Evolutionary conservation across 1,140 invertebrate genomes (phyloP), one percentile per base, ranked within the genome.

Genomic region (Thrips palmi): DNA sequence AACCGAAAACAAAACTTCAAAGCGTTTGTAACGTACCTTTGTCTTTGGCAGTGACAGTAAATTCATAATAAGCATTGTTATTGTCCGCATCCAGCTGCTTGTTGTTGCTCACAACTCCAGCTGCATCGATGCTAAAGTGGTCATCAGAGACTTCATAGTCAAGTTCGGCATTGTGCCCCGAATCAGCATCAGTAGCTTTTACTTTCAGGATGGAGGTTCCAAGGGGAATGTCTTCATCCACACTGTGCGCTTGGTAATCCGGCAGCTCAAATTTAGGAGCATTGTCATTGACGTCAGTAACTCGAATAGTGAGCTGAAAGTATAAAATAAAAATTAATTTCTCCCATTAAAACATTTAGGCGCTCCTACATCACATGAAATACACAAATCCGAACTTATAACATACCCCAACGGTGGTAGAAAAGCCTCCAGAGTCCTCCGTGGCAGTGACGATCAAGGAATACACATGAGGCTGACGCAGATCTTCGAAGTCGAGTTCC

Each of bases 61-160:
- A 88, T 56, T 91, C 85, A 53, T 93, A 92, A 52, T 89, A 89
- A n/a, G 86, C 86, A 54, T 92, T 92, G 47, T 92, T 92, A 48
- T 91, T 87, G 50, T 93, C 88, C 17, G 87, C 88, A 56, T 93
- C 88, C 11, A 93, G 63, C 54, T 88, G 83, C 48, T 87, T 89
- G 51, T 87, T 86, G 52, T 91, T 91, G 19, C 81, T 80, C 36
- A 94, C 89, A 11, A 89, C 77, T 19, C 88, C 88, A 49, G 74
- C 84, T 1, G 81, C 72, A 54, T 92, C 86, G 2, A 94, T 86
- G 38, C 77, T 83, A 51, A 93, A 93, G 56, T 91, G 85, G 56
- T 89, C 83, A 53, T 92, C 85, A 41, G 78, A 84, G 2, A 93
- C 83, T 18, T 82, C 62, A 61, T 93, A 93, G 52, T 86, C 83